Evolutionary conservation across 2,888 invertebrate genomes (phyloP).

Genomic region (Ichneumoninae sp.): DNA sequence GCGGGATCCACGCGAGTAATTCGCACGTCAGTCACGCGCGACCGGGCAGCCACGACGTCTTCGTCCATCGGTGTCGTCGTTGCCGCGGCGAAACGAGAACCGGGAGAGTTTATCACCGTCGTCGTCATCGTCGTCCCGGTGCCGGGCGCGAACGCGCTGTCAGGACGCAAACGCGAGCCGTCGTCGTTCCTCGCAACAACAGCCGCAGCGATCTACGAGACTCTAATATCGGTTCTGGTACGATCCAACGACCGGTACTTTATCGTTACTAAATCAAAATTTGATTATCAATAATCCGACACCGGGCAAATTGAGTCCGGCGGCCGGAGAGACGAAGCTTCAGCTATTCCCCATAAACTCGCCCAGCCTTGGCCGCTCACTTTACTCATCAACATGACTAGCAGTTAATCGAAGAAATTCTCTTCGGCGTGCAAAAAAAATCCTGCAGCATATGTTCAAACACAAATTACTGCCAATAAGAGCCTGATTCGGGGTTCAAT

Average conservation of each 20-base stretch:
- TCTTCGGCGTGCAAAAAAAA: background rate
- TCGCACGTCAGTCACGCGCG: conserved; percentile 81
- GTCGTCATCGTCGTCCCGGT: conserved; percentile 31
- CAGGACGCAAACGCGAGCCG: conserved; percentile 35
- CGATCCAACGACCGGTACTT: conserved; percentile 56
- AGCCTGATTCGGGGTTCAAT: no score
- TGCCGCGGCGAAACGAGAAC: conserved; percentile 45
- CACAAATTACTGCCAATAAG: no score
- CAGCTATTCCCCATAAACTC: conserved; percentile 16
- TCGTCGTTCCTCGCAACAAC: conserved; percentile 27
- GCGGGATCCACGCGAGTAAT: conserved; percentile 73
- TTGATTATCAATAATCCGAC: conserved; percentile 69
- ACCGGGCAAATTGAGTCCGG: conserved; percentile 60
- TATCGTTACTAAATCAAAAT: conserved; percentile 68
- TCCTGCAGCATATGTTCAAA: no score
- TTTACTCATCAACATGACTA: background rate
- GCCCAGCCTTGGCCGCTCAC: conserved; percentile 9
- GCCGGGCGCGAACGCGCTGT: conserved; percentile 40
- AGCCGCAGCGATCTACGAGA: conserved; percentile 16
- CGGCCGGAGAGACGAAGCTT: background rate
- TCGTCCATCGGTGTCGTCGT: conserved; percentile 59
- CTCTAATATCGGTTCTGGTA: conserved; percentile 25
- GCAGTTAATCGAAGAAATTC: conserved; percentile 1
- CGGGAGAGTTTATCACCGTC: conserved; percentile 49
- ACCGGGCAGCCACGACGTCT: conserved; percentile 73